Conservation (phyloP, 2,797 vertebrate genomes). For the Hoplostethus mediterraneus region DNA sequence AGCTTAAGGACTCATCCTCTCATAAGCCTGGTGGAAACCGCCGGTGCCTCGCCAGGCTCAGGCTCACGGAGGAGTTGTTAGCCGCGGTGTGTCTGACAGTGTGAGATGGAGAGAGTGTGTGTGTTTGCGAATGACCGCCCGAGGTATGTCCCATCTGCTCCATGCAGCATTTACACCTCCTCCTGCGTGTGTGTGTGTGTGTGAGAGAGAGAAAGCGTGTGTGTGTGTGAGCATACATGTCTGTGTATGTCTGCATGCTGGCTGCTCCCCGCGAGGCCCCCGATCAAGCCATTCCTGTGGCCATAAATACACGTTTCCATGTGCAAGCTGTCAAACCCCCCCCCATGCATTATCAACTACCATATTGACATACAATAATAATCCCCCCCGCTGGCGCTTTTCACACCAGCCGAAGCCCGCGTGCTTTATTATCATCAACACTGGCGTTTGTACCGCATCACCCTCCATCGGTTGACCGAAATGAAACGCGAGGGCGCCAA, state of each 20-base stretch:
- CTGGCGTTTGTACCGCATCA: slow-evolving; percentile 9
- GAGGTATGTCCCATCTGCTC: slow-evolving; percentile 78
- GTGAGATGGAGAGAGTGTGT: slow-evolving; percentile 55
- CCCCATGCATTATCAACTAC: slow-evolving; percentile 52
- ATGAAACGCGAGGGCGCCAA: neutral
- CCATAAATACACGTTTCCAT: slow-evolving; percentile 53
- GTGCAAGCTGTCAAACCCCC: slow-evolving; percentile 61
- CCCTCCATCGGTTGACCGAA: slow-evolving; percentile 21
- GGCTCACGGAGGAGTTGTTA: slow-evolving; percentile 25
- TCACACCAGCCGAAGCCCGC: slow-evolving; percentile 9
- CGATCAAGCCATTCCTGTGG: slow-evolving; percentile 57
- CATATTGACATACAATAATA: slow-evolving; percentile 15
- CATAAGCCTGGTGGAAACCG: slow-evolving; percentile 38
- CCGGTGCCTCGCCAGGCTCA: slow-evolving; percentile 27
- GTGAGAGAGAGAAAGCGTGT: slow-evolving; percentile 30
- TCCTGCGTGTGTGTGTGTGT: slow-evolving; percentile 49
- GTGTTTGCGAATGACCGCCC: slow-evolving; percentile 68
- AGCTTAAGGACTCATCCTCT: slow-evolving; percentile 57
- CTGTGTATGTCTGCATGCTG: slow-evolving; percentile 12
- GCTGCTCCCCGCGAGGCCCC: slow-evolving; percentile 28
- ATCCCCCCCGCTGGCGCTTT: slow-evolving; percentile 36
- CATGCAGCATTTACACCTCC: slow-evolving; percentile 61
- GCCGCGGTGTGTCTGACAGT: slow-evolving; percentile 16
- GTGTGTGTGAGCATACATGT: neutral
- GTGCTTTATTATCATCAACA: slow-evolving; percentile 37